These are phyloP conservation scores for Clytia hemisphaerica DNA, from an alignment of 30 jellyfish, hydroid and myxozoan genomes.

Conservation along the genomic window DNA sequence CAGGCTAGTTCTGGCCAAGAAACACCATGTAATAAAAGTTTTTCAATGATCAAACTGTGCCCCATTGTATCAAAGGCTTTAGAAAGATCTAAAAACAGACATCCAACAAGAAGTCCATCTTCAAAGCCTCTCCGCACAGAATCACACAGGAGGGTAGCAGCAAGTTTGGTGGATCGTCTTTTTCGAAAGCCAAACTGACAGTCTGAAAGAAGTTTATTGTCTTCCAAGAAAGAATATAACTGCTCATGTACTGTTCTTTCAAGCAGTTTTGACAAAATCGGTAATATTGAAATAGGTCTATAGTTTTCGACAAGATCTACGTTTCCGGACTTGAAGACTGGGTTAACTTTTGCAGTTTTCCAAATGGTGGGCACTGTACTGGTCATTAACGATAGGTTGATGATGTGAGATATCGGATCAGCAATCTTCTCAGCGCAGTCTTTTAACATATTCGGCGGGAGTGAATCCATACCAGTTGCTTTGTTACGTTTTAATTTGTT, in stretches of 20 bases:
- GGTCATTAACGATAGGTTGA: conserved; percentile 40
- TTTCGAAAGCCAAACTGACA: conserved; percentile 58
- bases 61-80: conserved; percentile 53
- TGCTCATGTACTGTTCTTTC: conserved; percentile 58
- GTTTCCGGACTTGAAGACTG: conserved; percentile 18
- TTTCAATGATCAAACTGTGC: conserved; percentile 30
- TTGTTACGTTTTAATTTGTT: conserved; percentile 48
- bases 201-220: conserved; percentile 39
- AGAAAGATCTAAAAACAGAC: conserved; percentile 47
- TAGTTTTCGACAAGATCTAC: conserved; percentile 38
- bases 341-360: conserved; percentile 44
- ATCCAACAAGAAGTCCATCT: conserved; percentile 59
- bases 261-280: conserved; percentile 39
- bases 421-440: conserved; percentile 33
- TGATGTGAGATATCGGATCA: conserved; percentile 48
- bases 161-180: conserved; percentile 48
- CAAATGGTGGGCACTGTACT: conserved; percentile 47
- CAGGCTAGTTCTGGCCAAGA: no score
- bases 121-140: conserved; percentile 42
- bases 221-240: conserved; percentile 47
- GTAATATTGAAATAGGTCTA: conserved; percentile 67
- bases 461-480: conserved; percentile 29
- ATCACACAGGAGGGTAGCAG: conserved; percentile 49
- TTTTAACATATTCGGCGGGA: conserved; percentile 49
- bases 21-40: no score